These are phyloP conservation scores for Magallana angulata DNA, from an alignment of 1,140 invertebrate species.

Conservation along the genomic window DNA sequence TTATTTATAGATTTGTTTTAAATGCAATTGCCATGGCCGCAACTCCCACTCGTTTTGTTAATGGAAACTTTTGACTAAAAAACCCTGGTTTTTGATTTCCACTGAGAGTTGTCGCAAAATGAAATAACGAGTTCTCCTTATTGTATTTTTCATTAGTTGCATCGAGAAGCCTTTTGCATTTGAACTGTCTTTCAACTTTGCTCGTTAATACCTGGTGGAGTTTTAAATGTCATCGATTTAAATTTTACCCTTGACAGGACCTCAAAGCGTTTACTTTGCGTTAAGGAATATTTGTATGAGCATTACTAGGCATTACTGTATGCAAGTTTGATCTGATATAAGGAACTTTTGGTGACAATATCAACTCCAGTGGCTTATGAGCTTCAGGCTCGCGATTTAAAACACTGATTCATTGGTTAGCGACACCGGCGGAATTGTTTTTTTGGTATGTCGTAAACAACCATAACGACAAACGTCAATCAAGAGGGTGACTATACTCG, in stretches of 20 bases:
- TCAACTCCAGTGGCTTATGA: slow-evolving; percentile 34
- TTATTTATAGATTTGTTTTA: too few relatives aligned
- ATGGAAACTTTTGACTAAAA: too few relatives aligned
- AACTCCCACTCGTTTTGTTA: too few relatives aligned
- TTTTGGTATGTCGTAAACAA: slow-evolving; percentile 33
- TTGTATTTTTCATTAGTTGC: slow-evolving; percentile 5
- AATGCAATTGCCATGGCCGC: too few relatives aligned
- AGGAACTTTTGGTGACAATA: slow-evolving; percentile 34
- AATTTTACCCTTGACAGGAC: slow-evolving; percentile 2
- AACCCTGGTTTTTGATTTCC: background rate
- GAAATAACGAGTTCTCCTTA: background rate
- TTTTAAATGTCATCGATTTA: slow-evolving; percentile 34
- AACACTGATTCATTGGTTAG: slow-evolving; percentile 35
- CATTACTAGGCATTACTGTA: slow-evolving; percentile 32
- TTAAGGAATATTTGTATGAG: slow-evolving; percentile 38
- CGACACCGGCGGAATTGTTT: slow-evolving; percentile 21
- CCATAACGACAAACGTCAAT: slow-evolving; percentile 18
- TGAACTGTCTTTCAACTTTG: slow-evolving; percentile 36
- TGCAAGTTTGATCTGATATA: slow-evolving; percentile 32
- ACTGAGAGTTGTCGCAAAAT: background rate
- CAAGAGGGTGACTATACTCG: background rate
- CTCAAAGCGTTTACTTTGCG: slow-evolving; percentile 17
- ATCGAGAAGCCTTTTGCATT: background rate
- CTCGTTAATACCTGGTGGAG: background rate
- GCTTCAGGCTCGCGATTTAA: slow-evolving; percentile 8